Evolutionary conservation across 2,888 invertebrate species (phyloP).

Genomic region (Pyrrhia umbra): DNA sequence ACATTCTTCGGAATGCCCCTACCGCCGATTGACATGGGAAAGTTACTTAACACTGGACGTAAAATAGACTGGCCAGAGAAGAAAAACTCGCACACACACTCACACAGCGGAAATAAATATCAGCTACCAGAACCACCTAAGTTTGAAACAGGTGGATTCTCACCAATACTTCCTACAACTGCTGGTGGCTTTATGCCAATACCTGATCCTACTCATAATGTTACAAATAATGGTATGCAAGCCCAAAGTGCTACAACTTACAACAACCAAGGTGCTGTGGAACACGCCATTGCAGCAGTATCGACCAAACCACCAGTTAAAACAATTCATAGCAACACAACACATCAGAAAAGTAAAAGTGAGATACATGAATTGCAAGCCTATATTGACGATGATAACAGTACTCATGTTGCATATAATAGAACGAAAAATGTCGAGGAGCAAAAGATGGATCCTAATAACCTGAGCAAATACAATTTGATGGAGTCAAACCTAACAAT

Average conservation of each 20-base stretch:
- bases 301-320: constrained; percentile 73
- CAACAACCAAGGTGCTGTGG: constrained; percentile 69
- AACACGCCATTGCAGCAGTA: constrained; percentile 67
- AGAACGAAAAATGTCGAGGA: constrained; percentile 85
- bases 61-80: constrained; percentile 86
- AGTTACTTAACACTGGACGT: constrained; percentile 89
- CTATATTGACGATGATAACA: constrained; percentile 82
- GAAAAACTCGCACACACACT: constrained; percentile 74
- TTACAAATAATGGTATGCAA: constrained; percentile 68
- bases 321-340: constrained; percentile 75
- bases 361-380: constrained; percentile 86
- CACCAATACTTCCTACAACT: constrained; percentile 93
- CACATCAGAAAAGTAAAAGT: constrained; percentile 82
- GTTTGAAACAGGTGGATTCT: constrained; percentile 94
- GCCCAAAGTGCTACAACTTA: constrained; percentile 58
- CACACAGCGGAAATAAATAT: constrained; percentile 78
- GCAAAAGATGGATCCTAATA: constrained; percentile 80
- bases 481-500: constrained; percentile 86
- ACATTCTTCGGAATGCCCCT: constrained; percentile 96
- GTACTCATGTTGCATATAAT: constrained; percentile 83
- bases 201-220: constrained; percentile 81
- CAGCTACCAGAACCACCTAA: constrained; percentile 88
- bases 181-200: constrained; percentile 93
- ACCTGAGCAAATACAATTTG: constrained; percentile 83
- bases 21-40: constrained; percentile 93